These are phyloP conservation scores for Lota lota DNA, from an alignment of 2,113 vertebrate genomes.

Conservation along the genomic window DNA sequence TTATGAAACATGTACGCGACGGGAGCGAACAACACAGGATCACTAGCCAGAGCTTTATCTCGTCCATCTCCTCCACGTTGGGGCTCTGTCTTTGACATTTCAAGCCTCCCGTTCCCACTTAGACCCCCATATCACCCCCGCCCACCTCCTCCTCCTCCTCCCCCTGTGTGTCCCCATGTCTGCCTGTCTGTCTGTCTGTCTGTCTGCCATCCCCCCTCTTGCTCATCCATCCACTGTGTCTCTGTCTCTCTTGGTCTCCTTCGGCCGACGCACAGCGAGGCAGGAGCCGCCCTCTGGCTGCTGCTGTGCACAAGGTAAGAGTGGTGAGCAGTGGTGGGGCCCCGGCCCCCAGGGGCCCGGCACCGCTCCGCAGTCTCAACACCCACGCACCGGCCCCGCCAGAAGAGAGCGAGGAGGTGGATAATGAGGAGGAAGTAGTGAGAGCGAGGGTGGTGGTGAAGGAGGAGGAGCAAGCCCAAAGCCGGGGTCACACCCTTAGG, in stretches of 20 bases:
- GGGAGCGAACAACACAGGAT: no score
- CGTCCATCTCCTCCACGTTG: no score
- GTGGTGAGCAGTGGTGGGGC: conserved; percentile 20
- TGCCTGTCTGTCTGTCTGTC: no score
- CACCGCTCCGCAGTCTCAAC: conserved; percentile 22
- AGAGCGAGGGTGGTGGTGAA: conserved; percentile 15
- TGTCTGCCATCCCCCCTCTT: background rate
- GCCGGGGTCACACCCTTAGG: conserved; percentile 70
- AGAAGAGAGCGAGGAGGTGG: conserved; percentile 43
- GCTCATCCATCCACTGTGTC: conserved; percentile 76
- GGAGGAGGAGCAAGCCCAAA: conserved; percentile 55
- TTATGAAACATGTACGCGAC: no score
- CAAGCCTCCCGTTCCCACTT: no score
- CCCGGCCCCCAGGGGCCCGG: conserved; percentile 79
- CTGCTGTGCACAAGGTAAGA: background rate
- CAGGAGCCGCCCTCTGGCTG: background rate
- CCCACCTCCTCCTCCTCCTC: background rate
- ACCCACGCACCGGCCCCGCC: no score
- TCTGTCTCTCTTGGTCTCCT: conserved; percentile 60
- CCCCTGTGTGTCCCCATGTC: background rate
- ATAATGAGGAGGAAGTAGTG: conserved; percentile 21
- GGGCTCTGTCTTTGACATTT: no score
- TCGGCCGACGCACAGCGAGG: background rate
- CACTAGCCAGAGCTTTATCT: no score
- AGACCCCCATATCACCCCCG: no score